A percentile compares a stretch with the other conserved stretches of the same genome.
These are phyloP conservation scores for Bos taurus DNA, from an alignment of 2,113 vertebrate genomes.

Conservation along the genomic window DNA sequence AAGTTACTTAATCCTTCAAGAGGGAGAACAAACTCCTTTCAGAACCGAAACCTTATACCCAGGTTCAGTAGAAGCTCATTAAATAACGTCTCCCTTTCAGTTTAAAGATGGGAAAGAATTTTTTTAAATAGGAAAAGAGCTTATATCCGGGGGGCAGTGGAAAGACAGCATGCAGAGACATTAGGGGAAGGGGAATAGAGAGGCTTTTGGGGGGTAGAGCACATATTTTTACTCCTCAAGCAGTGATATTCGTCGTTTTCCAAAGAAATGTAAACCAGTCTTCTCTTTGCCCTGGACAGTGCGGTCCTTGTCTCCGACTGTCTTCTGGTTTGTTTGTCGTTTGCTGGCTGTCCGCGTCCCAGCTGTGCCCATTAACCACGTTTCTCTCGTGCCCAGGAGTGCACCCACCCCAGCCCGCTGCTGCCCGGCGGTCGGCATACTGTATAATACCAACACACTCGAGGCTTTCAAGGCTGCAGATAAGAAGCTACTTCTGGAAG, in stretches of 20 bases:
- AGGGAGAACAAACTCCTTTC: neutral
- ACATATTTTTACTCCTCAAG: neutral
- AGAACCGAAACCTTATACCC: neutral
- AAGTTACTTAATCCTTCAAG: neutral
- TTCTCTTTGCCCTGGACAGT: neutral
- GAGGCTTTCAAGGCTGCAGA: conserved; percentile 95
- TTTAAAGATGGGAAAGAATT: neutral
- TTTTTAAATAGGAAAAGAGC: neutral
- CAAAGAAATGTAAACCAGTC: neutral
- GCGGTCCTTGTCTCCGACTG: neutral
- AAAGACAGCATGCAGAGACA: neutral
- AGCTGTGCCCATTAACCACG: neutral
- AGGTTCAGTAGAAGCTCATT: neutral
- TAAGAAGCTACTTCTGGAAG: conserved; percentile 93
- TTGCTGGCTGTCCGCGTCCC: neutral
- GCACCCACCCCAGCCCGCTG: conserved; percentile 89
- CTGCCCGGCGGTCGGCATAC: conserved; percentile 87
- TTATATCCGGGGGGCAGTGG: neutral
- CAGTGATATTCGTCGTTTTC: neutral
- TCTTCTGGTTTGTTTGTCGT: neutral
- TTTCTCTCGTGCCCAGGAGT: conserved; percentile 78
- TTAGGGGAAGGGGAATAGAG: neutral
- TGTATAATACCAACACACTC: conserved; percentile 96
- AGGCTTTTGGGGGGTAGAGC: neutral
- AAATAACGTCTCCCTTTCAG: neutral